Evolutionary conservation across 2,113 vertebrate species (phyloP).

Genomic region (Spheniscus mendiculus): DNA sequence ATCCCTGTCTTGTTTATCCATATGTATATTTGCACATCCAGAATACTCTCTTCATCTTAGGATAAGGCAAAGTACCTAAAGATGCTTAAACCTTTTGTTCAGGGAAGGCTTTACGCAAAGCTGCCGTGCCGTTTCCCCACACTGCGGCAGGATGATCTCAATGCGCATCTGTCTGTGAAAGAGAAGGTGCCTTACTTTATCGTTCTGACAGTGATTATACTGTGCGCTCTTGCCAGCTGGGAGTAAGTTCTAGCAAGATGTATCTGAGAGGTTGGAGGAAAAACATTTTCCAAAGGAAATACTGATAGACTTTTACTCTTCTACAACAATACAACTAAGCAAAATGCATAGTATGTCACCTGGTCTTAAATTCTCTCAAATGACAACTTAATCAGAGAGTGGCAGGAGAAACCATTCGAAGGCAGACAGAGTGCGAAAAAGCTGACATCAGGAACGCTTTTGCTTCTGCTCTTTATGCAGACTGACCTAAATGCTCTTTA

Average conservation of each 20-base stretch:
- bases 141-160: neutral
- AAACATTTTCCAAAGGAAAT: neutral
- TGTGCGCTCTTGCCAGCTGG: neutral
- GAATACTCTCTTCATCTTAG: neutral
- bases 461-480: neutral
- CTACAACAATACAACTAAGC: neutral
- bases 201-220: neutral
- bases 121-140: neutral
- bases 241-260: neutral
- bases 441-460: neutral
- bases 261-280: neutral
- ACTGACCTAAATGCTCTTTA: slow-evolving; percentile 16
- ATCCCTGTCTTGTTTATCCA: neutral
- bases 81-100: neutral
- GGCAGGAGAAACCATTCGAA: neutral
- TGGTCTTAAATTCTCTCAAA: neutral
- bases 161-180: neutral
- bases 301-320: neutral
- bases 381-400: neutral
- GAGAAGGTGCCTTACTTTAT: neutral
- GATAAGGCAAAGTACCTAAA: neutral
- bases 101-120: neutral
- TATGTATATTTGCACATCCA: neutral
- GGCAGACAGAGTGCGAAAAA: neutral
- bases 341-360: neutral